These are phyloP conservation scores for Macaca fascicularis DNA, from an alignment of 2,113 vertebrate genomes.

Conservation along the genomic window DNA sequence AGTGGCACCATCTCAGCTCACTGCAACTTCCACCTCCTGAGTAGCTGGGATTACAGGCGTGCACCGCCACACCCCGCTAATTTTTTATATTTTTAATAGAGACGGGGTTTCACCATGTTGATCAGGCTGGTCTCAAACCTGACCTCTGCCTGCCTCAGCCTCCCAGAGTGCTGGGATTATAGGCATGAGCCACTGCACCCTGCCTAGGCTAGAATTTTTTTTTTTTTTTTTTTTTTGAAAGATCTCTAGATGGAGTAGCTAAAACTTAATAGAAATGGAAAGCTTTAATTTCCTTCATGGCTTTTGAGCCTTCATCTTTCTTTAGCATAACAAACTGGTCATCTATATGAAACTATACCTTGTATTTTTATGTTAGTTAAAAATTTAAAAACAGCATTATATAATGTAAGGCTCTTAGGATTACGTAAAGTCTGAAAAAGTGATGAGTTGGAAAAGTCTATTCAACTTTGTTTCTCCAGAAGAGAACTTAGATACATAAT, in stretches of 20 bases:
- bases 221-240: background rate
- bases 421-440: background rate
- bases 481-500: background rate
- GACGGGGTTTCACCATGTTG: too few relatives aligned
- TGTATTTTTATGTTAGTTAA: slow-evolving; percentile 34
- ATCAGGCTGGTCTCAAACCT: too few relatives aligned
- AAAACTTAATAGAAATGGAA: slow-evolving; percentile 8
- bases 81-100: too few relatives aligned
- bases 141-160: too few relatives aligned
- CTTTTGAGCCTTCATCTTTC: slow-evolving; percentile 26
- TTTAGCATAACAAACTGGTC: background rate
- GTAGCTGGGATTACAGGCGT: too few relatives aligned
- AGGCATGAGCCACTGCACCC: too few relatives aligned
- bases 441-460: background rate
- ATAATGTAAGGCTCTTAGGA: background rate
- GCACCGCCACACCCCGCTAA: too few relatives aligned
- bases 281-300: background rate
- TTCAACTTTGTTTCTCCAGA: slow-evolving; percentile 39
- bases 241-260: background rate
- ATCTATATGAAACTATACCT: background rate
- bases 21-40: too few relatives aligned
- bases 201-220: background rate
- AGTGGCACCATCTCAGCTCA: too few relatives aligned
- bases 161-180: too few relatives aligned
- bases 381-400: background rate